Evolutionary conservation across 1,140 invertebrate species (phyloP), one percentile per base, ranked within the genome.

Genomic region (Battus philenor): DNA sequence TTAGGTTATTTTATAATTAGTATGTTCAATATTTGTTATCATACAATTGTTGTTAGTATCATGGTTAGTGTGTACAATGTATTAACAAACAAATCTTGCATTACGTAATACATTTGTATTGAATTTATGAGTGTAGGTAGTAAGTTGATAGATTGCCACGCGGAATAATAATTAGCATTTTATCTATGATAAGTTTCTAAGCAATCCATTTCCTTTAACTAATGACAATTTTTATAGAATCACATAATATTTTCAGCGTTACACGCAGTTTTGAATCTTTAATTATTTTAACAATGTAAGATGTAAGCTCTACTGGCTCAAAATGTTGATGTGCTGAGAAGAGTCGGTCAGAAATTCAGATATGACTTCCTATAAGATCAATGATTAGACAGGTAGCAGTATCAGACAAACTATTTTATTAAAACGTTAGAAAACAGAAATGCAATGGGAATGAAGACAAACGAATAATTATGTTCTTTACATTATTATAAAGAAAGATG

Each of bases 101-200:
- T n/a, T n/a, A n/a, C n/a, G n/a, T n/a, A n/a, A n/a, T n/a, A n/a
- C n/a, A n/a, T n/a, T n/a, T n/a, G n/a, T n/a, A 20, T 20, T 3
- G 6, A 6, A 3, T 29, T n/a, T 41, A 29, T 17, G 12, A 13
- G 2, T 16, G 8, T 41, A 27, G 8, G 9, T 27, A n/a, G n/a
- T n/a, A 27, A 12, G 12, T 9, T 9, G 10, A 39, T n/a, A 5
- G n/a, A 33, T 13, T 24, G 29, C 4, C 22, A 27, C 6, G 10
- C 15, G 22, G 36, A 41, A 41, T 41, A 41, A 8, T 41, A 41
- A 41, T 29, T 7, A 41, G 24, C 7, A 26, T n/a, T 26, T 15
- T 13, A 39, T 29, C 10, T 16, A 17, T 27, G 8, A 27, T 9
- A 27, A 2, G 29, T 11, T 41, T 15, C 7, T 16, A 15, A 27